These are phyloP conservation scores for Mirza zaza DNA, from an alignment of 2,113 vertebrate genomes.

Conservation along the genomic window DNA sequence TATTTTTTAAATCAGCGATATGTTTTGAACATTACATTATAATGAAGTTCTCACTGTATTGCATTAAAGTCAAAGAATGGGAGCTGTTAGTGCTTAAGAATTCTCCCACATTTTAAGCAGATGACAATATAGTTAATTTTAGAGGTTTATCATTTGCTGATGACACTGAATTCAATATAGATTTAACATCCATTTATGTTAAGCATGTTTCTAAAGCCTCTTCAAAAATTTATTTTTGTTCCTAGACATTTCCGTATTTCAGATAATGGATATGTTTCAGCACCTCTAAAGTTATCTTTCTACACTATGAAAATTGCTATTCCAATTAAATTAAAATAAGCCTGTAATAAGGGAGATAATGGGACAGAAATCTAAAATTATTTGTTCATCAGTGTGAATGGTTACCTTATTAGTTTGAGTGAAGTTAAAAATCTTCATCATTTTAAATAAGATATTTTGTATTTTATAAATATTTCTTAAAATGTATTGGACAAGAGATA, in stretches of 20 bases:
- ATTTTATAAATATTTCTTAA: not conserved
- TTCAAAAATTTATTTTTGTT: constrained; percentile 38
- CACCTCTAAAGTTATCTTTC: not conserved
- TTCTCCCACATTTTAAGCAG: constrained; percentile 32
- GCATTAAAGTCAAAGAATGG: constrained; percentile 24
- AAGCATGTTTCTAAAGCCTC: constrained; percentile 4
- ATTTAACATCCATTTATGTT: not conserved
- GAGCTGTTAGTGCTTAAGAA: not conserved
- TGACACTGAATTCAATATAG: not conserved
- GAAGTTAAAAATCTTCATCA: not conserved
- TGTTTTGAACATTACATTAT: constrained; percentile 31
- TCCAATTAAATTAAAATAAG: not conserved
- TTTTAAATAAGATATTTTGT: not conserved
- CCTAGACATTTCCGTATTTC: constrained; percentile 1
- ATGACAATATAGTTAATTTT: constrained; percentile 22
- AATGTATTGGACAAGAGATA: not conserved
- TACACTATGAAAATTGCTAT: not conserved
- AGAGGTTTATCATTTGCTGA: constrained; percentile 35
- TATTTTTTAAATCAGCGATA: constrained; percentile 11
- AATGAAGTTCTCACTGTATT: constrained; percentile 31
- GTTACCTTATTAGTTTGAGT: not conserved
- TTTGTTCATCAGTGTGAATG: not conserved
- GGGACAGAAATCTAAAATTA: not conserved
- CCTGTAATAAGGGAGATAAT: not conserved
- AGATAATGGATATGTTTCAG: constrained; percentile 38